Conservation (phyloP, 2,113 vertebrate species). For the Leuciscus idus region DNA sequence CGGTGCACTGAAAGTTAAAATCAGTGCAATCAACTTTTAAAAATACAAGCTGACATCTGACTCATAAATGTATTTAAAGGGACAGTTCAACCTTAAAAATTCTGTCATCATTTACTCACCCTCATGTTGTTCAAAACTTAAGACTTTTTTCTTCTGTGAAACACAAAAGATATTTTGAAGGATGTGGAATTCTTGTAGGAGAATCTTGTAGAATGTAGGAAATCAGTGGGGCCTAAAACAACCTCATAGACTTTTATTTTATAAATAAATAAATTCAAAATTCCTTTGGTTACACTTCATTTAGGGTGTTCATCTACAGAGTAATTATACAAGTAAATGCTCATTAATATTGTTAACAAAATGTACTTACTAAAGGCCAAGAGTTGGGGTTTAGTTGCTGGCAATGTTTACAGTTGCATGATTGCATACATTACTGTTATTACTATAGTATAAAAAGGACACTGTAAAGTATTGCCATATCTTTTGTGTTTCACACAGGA, state of each 20-base stretch:
- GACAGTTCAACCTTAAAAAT: neutral
- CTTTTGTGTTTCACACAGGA: neutral
- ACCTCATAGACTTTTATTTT: neutral
- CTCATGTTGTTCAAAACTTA: neutral
- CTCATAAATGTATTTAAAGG: neutral
- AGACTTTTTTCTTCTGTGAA: neutral
- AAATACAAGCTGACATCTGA: constrained; percentile 6
- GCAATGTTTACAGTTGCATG: neutral
- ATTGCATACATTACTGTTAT: neutral
- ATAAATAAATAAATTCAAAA: neutral
- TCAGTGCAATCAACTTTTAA: constrained; percentile 22
- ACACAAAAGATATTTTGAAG: neutral
- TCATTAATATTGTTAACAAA: neutral
- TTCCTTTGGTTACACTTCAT: neutral
- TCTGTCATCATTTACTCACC: neutral
- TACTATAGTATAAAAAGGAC: neutral
- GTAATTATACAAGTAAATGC: neutral
- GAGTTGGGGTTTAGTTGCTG: neutral
- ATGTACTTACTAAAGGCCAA: neutral
- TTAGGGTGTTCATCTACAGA: neutral
- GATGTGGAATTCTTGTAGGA: neutral
- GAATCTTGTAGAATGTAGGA: neutral
- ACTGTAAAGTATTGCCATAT: neutral
- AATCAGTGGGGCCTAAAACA: neutral
- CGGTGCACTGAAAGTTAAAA: neutral